Percentiles rank a stretch among this genome's conserved stretches.
Evolutionary conservation across 2,888 invertebrate species (phyloP).

Genomic region (Stomorhina lunata): DNA sequence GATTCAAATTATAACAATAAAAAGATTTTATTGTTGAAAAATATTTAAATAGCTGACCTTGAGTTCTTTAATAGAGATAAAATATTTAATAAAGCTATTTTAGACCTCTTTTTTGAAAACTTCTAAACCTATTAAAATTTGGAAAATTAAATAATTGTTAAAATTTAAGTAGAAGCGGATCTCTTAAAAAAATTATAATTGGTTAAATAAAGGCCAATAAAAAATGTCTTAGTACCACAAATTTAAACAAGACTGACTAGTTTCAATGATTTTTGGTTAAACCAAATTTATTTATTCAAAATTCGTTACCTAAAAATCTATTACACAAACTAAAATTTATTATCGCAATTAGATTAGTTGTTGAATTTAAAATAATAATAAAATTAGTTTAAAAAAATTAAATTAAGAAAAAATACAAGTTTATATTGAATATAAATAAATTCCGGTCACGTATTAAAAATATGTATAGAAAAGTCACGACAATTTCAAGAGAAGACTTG

Average conservation of each 20-base stretch:
- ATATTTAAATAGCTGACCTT: neutral
- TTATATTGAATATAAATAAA: slow-evolving; percentile 35
- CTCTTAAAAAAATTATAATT: no score
- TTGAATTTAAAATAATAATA: slow-evolving; percentile 19
- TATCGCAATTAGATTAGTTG: neutral
- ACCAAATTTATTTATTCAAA: no score
- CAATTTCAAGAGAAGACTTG: slow-evolving; percentile 31
- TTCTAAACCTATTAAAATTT: neutral
- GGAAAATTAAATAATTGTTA: neutral
- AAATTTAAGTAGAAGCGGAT: no score
- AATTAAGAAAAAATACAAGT: slow-evolving; percentile 9
- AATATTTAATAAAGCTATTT: neutral
- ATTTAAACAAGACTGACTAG: no score
- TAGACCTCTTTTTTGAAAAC: neutral
- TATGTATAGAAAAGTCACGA: slow-evolving; percentile 50
- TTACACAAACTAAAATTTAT: no score
- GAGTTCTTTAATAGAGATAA: no score
- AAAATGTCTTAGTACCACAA: no score
- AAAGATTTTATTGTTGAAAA: neutral
- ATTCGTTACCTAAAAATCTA: no score
- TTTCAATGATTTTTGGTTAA: no score
- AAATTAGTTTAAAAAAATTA: slow-evolving; percentile 25
- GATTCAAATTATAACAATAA: neutral
- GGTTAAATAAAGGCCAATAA: no score
- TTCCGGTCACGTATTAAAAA: slow-evolving; percentile 50